A percentile compares a stretch with the other conserved stretches of the same genome.
Conservation (phyloP, 35 echinoderm and acorn worm genomes). For the Ptychodera flava region DNA sequence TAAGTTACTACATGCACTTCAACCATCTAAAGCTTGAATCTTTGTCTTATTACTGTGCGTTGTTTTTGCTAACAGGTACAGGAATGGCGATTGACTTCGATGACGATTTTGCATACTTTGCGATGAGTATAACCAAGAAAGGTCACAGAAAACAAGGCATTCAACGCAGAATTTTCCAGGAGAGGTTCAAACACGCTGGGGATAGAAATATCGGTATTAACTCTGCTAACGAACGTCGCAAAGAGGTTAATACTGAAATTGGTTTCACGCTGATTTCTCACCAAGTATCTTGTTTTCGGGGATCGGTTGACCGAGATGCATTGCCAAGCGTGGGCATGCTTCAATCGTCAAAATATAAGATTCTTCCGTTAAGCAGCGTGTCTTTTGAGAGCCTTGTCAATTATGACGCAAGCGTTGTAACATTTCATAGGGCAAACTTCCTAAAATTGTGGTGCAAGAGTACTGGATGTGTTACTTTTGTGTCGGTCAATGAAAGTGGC, state of each 20-base stretch:
- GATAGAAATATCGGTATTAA: background rate
- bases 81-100: background rate
- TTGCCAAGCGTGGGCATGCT: background rate
- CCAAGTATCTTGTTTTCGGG: background rate
- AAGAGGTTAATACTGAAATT: background rate
- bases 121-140: background rate
- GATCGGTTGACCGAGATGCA: background rate
- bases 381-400: background rate
- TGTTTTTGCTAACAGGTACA: too few species aligned
- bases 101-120: background rate
- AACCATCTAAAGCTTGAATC: too few species aligned
- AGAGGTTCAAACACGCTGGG: background rate
- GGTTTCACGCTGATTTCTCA: background rate
- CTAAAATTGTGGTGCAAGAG: background rate
- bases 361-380: background rate
- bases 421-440: background rate
- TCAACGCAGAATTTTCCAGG: background rate
- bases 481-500: background rate
- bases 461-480: background rate
- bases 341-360: background rate
- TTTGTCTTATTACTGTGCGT: too few species aligned
- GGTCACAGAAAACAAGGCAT: background rate
- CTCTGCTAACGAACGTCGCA: background rate
- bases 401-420: background rate
- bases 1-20: too few species aligned